phyloP scores from a whole-genome alignment of 2,888 invertebrate genomes.

The Stramonita haemastoma region DNA sequence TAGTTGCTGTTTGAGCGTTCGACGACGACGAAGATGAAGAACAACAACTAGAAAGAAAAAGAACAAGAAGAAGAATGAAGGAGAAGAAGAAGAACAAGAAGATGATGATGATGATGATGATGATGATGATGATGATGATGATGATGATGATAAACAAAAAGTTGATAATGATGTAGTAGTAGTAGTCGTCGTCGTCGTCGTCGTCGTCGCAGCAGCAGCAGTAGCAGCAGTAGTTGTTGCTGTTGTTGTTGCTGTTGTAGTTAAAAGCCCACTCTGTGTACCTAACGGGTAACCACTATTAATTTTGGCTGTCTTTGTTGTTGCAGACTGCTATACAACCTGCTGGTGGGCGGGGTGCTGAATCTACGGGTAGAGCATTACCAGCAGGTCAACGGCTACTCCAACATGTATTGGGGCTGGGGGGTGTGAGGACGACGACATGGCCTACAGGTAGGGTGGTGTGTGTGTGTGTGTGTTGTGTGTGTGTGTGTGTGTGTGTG shows the following conservation, averaged over 20 bases:
- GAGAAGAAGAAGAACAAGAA: too few species aligned
- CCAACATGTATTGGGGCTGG: slow-evolving; percentile 78
- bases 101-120: too few species aligned
- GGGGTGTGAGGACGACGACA: slow-evolving; percentile 76
- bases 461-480: slow-evolving; percentile 7
- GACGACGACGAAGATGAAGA: too few species aligned
- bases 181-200: too few species aligned
- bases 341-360: slow-evolving; percentile 78
- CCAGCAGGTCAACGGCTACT: slow-evolving; percentile 77
- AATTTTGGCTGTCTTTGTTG: not conserved
- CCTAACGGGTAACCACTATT: not conserved
- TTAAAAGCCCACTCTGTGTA: not conserved
- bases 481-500: slow-evolving; percentile 6
- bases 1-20: too few species aligned
- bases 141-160: not conserved
- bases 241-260: too few species aligned
- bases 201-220: not conserved
- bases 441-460: slow-evolving; percentile 67
- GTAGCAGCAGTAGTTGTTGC: not conserved
- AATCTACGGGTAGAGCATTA: slow-evolving; percentile 77
- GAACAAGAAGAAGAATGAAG: too few species aligned
- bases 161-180: too few species aligned
- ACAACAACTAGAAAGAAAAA: too few species aligned
- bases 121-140: not conserved
- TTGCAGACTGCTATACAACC: slow-evolving; percentile 76